Evolutionary conservation across 2,797 vertebrate species (phyloP).

Genomic region (Distichodus sexfasciatus): DNA sequence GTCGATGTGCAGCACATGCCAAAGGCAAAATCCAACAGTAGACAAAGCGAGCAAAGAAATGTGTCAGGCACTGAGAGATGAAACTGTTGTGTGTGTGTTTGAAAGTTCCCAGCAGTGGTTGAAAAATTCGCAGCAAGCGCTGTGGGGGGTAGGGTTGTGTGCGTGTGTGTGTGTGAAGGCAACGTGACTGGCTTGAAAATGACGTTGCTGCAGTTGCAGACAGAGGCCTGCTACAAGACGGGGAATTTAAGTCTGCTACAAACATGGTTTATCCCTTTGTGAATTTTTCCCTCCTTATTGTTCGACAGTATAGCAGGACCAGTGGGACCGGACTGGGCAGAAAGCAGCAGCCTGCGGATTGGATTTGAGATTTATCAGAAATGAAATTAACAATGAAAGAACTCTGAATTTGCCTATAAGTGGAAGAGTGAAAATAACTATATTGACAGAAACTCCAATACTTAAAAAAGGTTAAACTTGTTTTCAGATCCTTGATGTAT

Average conservation of each 20-base stretch:
- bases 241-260: constrained; percentile 11
- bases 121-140: constrained; percentile 24
- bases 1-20: constrained; percentile 5
- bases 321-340: no score
- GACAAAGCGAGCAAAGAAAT: constrained; percentile 11
- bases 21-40: constrained; percentile 11
- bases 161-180: constrained; percentile 2
- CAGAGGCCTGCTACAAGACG: neutral
- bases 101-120: constrained; percentile 28
- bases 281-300: no score
- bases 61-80: constrained; percentile 7
- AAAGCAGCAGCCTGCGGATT: no score
- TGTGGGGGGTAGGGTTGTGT: neutral
- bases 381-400: no score
- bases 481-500: no score
- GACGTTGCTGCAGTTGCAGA: neutral
- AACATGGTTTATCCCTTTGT: constrained; percentile 32
- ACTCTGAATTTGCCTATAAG: no score
- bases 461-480: no score
- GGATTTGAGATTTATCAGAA: no score
- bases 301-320: no score
- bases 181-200: constrained; percentile 36
- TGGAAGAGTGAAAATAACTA: no score
- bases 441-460: no score
- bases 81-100: constrained; percentile 11